Percentiles rank a stretch among this genome's conserved stretches.
Conservation (phyloP, 1,140 invertebrate genomes). For the Drosophila hydei region DNA sequence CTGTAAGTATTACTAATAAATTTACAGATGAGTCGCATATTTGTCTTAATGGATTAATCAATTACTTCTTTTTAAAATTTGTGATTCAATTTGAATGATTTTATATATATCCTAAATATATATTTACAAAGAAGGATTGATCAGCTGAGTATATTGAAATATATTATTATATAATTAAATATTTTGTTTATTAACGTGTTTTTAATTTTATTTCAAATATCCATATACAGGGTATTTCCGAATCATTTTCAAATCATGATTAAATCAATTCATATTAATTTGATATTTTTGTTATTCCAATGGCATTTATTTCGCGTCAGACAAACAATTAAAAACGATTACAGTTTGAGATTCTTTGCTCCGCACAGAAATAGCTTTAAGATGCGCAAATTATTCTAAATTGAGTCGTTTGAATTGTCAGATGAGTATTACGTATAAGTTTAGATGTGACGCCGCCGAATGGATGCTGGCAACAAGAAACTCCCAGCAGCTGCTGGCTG, state of each 20-base stretch:
- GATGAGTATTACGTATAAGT: slow-evolving; percentile 29
- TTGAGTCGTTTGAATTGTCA: slow-evolving; percentile 37
- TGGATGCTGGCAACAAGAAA: slow-evolving; percentile 19
- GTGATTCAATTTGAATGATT: no score
- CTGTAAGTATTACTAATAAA: no score
- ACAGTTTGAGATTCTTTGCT: slow-evolving; percentile 27
- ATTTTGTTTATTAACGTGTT: no score
- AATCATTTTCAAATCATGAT: neutral
- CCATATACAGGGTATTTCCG: slow-evolving; percentile 1
- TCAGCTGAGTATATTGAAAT: no score
- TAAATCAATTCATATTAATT: slow-evolving; percentile 10
- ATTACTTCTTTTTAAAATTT: no score
- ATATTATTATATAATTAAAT: no score
- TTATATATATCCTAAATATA: no score
- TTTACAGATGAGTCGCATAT: no score
- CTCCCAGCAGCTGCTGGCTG: slow-evolving; percentile 14
- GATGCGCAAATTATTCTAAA: slow-evolving; percentile 49
- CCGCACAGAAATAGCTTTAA: slow-evolving; percentile 33
- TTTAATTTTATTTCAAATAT: no score
- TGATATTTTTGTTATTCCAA: slow-evolving; percentile 2
- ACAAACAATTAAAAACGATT: slow-evolving; percentile 44
- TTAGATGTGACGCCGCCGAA: slow-evolving; percentile 5
- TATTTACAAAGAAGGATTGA: no score
- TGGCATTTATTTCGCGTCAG: slow-evolving; percentile 21
- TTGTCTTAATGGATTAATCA: no score